These are phyloP conservation scores for Alentia gelatinosa DNA, from an alignment of 2,888 invertebrate genomes.

Conservation along the genomic window DNA sequence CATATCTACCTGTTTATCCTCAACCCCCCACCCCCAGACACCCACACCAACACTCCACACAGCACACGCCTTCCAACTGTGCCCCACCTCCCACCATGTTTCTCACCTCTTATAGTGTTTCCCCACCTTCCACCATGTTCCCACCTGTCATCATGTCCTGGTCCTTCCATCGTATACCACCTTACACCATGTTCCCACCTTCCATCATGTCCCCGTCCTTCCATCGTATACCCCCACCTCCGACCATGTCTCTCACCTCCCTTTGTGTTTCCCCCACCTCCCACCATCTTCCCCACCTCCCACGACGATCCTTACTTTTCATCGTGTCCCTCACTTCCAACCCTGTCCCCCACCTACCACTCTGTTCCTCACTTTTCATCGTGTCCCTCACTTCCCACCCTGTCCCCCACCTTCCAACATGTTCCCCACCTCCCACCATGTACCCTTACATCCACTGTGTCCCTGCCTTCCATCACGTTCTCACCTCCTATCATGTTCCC, in stretches of 20 bases:
- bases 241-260: too few species aligned
- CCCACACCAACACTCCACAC: background rate
- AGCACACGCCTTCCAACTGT: background rate
- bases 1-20: background rate
- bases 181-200: too few species aligned
- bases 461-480: background rate
- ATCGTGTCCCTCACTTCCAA: background rate
- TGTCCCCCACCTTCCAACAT: background rate
- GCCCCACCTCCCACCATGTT: background rate
- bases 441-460: background rate
- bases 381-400: background rate
- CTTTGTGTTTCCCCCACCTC: background rate
- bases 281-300: background rate
- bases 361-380: background rate
- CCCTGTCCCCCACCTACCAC: background rate
- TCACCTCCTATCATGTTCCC: background rate
- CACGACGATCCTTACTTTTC: background rate
- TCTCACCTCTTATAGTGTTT: background rate
- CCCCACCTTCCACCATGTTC: background rate
- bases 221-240: background rate
- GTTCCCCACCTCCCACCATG: background rate
- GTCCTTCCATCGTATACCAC: too few species aligned
- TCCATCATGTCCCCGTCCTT: too few species aligned
- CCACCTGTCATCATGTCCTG: background rate
- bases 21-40: background rate